These are phyloP conservation scores for Hipposideros armiger DNA, from an alignment of 2,113 vertebrate genomes.

Conservation along the genomic window DNA sequence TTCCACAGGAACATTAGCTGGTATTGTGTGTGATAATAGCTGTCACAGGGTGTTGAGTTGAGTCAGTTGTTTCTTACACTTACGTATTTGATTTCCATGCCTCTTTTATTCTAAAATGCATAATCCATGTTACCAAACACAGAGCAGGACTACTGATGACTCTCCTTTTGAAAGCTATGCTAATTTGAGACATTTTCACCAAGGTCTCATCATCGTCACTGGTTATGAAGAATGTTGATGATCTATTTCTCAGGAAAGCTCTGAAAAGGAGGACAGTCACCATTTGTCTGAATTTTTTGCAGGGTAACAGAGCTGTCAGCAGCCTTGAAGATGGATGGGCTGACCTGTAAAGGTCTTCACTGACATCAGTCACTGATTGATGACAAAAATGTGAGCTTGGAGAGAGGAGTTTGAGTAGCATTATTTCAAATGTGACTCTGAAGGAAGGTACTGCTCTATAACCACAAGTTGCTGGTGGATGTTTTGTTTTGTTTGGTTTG, in stretches of 20 bases:
- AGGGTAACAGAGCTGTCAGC: neutral
- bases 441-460: neutral
- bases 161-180: neutral
- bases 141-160: neutral
- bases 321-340: neutral
- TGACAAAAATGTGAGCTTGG: neutral
- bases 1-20: neutral
- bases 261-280: neutral
- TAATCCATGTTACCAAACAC: neutral
- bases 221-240: neutral
- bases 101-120: neutral
- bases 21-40: neutral
- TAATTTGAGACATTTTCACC: neutral
- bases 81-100: neutral
- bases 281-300: neutral
- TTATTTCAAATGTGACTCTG: neutral
- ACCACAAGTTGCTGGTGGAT: neutral
- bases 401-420: conserved; percentile 18
- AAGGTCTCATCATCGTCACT: fast-evolving
- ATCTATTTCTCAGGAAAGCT: conserved; percentile 7
- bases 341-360: neutral
- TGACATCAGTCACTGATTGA: neutral
- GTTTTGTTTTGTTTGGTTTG: neutral
- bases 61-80: neutral
- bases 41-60: too few species aligned